These are phyloP conservation scores for Helleia helle DNA, from an alignment of 2,888 invertebrate species.

Conservation along the genomic window DNA sequence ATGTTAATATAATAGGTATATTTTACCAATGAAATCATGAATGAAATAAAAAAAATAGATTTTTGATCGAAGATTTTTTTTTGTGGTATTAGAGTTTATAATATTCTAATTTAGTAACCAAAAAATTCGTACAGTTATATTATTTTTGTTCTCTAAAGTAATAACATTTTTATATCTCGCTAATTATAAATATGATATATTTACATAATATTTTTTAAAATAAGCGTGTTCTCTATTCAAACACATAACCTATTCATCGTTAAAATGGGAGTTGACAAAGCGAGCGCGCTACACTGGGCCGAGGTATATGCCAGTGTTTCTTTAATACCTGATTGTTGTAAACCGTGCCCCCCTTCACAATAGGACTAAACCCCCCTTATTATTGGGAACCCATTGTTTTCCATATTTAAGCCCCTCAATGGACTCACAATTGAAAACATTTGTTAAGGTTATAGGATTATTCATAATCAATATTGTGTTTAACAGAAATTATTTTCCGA, in stretches of 20 bases:
- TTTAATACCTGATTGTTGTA: conserved; percentile 43
- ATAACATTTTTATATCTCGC: no score
- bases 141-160: no score
- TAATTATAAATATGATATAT: no score
- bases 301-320: conserved; percentile 50
- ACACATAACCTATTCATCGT: conserved; percentile 10
- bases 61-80: no score
- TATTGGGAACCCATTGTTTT: conserved; percentile 66
- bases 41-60: no score
- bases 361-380: conserved; percentile 57
- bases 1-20: no score
- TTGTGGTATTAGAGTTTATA: no score
- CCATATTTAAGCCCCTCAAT: conserved; percentile 54
- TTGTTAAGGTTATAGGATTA: conserved; percentile 28
- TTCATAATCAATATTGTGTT: conserved; percentile 28
- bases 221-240: not conserved
- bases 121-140: no score
- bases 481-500: no score
- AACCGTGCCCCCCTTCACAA: conserved; percentile 41
- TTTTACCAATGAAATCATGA: no score
- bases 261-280: conserved; percentile 57
- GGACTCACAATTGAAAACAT: conserved; percentile 37
- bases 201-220: no score
- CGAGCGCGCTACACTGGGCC: conserved; percentile 47
- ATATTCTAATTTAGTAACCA: no score